A percentile compares a stretch with the other conserved stretches of the same genome.
Evolutionary conservation across 2,888 invertebrate species (phyloP).

Genomic region (Escarpia spicata): DNA sequence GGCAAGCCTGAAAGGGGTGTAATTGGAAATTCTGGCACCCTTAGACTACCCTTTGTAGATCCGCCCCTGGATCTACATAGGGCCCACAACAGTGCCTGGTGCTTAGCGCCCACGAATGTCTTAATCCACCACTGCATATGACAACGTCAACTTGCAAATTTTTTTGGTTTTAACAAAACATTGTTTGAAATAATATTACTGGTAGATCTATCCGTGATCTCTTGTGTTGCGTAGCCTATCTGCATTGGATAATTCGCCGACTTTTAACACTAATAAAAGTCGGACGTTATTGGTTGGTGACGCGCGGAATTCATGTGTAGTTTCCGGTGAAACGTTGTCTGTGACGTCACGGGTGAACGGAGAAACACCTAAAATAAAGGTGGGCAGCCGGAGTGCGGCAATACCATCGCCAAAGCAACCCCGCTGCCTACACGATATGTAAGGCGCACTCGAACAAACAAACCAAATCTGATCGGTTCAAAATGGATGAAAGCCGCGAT

Average conservation of each 20-base stretch:
- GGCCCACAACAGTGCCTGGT: no score
- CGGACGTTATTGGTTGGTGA: neutral
- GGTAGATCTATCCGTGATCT: no score
- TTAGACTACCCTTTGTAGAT: no score
- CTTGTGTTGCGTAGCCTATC: neutral
- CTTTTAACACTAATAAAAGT: neutral
- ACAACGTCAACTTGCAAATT: no score
- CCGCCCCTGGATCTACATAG: no score
- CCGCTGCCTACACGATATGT: neutral
- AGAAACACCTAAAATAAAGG: neutral
- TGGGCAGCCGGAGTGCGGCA: neutral
- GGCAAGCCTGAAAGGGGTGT: no score
- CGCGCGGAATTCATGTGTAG: neutral
- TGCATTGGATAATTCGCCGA: neutral
- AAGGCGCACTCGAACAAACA: neutral
- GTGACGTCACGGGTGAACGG: neutral
- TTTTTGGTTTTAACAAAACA: no score
- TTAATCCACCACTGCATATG: no score
- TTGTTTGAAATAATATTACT: no score
- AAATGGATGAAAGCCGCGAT: neutral
- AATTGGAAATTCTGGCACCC: no score
- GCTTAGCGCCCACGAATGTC: no score
- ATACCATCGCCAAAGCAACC: neutral
- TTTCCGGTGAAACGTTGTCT: neutral
- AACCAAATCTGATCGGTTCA: neutral